phyloP scores from a whole-genome alignment of 2,888 invertebrate genomes.

The Teleiodes luculella region DNA sequence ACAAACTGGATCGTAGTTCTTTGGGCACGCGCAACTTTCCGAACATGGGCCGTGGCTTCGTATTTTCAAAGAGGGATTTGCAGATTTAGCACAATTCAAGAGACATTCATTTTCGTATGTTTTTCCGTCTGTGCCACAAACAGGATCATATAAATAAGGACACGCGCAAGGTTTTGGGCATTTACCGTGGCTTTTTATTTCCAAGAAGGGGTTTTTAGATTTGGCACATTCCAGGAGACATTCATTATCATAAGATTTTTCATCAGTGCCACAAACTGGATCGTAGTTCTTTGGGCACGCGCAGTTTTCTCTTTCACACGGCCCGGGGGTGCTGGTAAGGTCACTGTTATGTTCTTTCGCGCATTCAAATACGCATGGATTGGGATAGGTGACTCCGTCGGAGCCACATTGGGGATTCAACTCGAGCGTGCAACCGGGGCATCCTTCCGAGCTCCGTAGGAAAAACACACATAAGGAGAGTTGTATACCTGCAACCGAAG shows the following conservation, averaged over 20 bases:
- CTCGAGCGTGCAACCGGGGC: too few species aligned
- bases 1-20: neutral
- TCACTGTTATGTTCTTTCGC: too few species aligned
- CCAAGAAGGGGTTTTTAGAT: neutral
- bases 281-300: neutral
- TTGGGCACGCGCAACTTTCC: neutral
- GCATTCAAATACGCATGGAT: too few species aligned
- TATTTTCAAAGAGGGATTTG: too few species aligned
- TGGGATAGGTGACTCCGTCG: too few species aligned
- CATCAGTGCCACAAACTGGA: neutral
- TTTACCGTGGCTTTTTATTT: neutral
- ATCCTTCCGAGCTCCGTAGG: too few species aligned
- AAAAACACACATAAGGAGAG: too few species aligned
- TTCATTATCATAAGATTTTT: neutral
- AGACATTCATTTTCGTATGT: too few species aligned
- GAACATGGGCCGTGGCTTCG: neutral
- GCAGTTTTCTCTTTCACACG: neutral
- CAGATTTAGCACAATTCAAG: too few species aligned
- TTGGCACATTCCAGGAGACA: neutral
- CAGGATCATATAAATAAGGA: neutral
- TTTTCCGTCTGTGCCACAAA: neutral
- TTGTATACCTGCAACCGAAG: too few species aligned
- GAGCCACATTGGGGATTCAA: too few species aligned
- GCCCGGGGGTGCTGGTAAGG: neutral
- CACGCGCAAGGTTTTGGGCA: too few species aligned